phyloP scores from a whole-genome alignment of 2,797 vertebrate species.

The Peromyscus nudipes region DNA sequence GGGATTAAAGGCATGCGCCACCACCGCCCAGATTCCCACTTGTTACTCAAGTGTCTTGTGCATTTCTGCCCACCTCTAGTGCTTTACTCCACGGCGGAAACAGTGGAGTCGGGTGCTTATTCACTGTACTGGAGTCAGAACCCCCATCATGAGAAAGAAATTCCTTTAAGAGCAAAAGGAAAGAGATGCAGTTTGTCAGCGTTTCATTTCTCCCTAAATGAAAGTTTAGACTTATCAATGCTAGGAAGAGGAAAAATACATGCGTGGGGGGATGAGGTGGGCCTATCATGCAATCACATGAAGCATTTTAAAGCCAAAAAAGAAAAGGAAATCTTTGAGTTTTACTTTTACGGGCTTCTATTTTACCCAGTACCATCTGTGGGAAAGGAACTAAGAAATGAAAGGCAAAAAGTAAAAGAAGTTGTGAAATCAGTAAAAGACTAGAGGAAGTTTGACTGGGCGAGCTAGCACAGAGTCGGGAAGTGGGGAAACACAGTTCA shows the following conservation, averaged over 20 bases:
- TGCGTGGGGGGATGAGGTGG: constrained; percentile 75
- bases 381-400: constrained; percentile 80
- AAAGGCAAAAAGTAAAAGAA: constrained; percentile 84
- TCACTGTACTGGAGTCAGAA: constrained; percentile 14
- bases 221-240: constrained; percentile 70
- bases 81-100: not conserved
- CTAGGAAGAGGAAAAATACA: constrained; percentile 74
- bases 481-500: constrained; percentile 65
- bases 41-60: not conserved
- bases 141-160: constrained; percentile 7
- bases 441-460: constrained; percentile 81
- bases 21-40: not conserved
- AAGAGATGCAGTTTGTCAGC: constrained; percentile 40
- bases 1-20: not conserved
- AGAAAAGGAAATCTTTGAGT: constrained; percentile 78
- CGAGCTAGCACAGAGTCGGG: constrained; percentile 72
- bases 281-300: constrained; percentile 75
- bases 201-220: constrained; percentile 58
- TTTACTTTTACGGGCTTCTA: constrained; percentile 80
- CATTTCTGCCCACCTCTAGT: not conserved
- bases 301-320: constrained; percentile 79
- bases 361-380: constrained; percentile 84
- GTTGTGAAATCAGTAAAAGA: constrained; percentile 80
- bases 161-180: not conserved
- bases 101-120: not conserved